Evolutionary conservation across 2,113 vertebrate genomes (phyloP).

Genomic region (Tragelaphus scriptus): DNA sequence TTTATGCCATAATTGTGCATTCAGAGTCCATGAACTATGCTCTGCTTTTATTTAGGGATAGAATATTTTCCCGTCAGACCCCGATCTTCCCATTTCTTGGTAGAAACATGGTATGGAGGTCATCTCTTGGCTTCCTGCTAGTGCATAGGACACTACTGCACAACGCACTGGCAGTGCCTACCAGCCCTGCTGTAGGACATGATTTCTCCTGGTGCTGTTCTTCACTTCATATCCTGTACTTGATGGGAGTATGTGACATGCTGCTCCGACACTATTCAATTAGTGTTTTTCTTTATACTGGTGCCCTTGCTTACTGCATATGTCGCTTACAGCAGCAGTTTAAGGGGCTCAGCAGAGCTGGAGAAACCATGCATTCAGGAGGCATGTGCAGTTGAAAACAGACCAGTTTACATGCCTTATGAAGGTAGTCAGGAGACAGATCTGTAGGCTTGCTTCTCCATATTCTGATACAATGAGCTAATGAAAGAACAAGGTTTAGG

Average conservation of each 20-base stretch:
- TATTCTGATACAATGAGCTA: background rate
- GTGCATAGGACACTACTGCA: background rate
- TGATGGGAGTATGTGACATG: background rate
- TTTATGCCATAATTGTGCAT: background rate
- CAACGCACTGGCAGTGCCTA: accelerated
- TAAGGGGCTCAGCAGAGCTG: accelerated
- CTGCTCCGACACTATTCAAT: background rate
- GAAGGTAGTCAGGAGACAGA: background rate
- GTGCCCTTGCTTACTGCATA: background rate
- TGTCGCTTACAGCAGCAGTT: accelerated
- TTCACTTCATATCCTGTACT: background rate
- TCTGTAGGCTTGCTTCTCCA: background rate
- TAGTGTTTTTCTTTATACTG: background rate
- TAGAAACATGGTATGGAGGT: background rate
- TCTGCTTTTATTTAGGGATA: background rate
- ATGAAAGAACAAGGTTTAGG: background rate
- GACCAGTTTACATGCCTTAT: background rate
- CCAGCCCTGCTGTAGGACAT: background rate
- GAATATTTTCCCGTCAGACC: background rate
- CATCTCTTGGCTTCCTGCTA: background rate
- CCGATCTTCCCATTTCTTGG: background rate
- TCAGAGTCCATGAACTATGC: background rate
- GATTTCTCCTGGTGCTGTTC: background rate
- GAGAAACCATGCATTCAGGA: background rate
- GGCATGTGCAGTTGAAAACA: background rate